Evolutionary conservation across 1,140 invertebrate species (phyloP).

Genomic region (Stegodyphus mimosarum): DNA sequence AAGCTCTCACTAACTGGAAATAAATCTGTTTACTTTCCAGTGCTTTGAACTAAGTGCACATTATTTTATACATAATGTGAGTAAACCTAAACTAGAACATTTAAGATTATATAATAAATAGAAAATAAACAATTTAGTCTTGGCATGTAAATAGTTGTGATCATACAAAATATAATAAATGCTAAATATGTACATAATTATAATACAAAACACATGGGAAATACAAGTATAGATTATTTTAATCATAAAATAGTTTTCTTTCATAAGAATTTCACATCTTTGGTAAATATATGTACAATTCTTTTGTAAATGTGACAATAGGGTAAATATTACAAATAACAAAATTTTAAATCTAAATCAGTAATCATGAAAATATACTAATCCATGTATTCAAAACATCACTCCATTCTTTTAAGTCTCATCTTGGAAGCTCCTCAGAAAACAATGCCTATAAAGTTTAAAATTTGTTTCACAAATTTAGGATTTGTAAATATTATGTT

Average conservation of each 20-base stretch:
- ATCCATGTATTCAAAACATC: slow-evolving; percentile 17
- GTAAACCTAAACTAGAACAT: not conserved
- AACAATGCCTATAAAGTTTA: slow-evolving; percentile 1
- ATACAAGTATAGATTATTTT: slow-evolving; percentile 6
- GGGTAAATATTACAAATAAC: slow-evolving; percentile 22
- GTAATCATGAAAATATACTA: slow-evolving; percentile 13
- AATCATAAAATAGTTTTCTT: slow-evolving; percentile 45
- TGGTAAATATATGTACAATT: slow-evolving; percentile 56
- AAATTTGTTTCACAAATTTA: not conserved
- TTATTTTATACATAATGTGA: not conserved
- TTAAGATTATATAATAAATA: no score
- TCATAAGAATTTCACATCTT: slow-evolving; percentile 27
- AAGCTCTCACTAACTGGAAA: no score
- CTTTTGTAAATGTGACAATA: slow-evolving; percentile 17
- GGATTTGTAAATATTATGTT: no score
- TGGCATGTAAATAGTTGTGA: slow-evolving; percentile 5
- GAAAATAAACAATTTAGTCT: slow-evolving; percentile 19
- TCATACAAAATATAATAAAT: slow-evolving; percentile 30
- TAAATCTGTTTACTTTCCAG: no score
- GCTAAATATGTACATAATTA: slow-evolving; percentile 40
- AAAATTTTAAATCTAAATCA: slow-evolving; percentile 39
- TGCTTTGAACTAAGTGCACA: not conserved
- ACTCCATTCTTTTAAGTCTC: slow-evolving; percentile 21
- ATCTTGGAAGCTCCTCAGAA: slow-evolving; percentile 23
- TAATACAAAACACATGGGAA: slow-evolving; percentile 43